These are phyloP conservation scores for Chromis chromis DNA, from an alignment of 2,797 vertebrate species.

Conservation along the genomic window DNA sequence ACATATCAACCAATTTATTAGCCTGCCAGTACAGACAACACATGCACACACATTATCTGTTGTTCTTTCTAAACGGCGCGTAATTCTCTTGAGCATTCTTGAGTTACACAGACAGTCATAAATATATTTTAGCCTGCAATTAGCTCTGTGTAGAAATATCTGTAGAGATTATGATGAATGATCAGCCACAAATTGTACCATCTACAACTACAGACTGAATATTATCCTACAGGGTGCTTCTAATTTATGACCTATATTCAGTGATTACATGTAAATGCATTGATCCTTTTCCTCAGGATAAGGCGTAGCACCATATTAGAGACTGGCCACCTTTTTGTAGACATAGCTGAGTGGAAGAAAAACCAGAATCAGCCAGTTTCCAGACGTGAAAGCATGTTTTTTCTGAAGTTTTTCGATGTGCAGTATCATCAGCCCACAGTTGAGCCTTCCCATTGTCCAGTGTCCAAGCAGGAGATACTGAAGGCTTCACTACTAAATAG, in stretches of 20 bases:
- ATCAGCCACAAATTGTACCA: constrained; percentile 39
- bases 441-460: constrained; percentile 42
- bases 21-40: constrained; percentile 2
- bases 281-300: constrained; percentile 22
- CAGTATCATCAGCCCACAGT: constrained; percentile 40
- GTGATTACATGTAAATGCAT: constrained; percentile 35
- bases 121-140: constrained; percentile 37
- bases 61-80: constrained; percentile 18
- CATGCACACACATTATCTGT: constrained; percentile 30
- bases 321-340: constrained; percentile 3
- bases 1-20: constrained; percentile 47
- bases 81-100: constrained; percentile 1
- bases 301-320: constrained; percentile 19
- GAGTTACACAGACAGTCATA: constrained; percentile 44
- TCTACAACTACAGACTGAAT: constrained; percentile 19
- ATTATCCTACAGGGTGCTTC: constrained; percentile 28
- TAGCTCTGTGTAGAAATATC: constrained; percentile 36
- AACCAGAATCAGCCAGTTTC: constrained; percentile 45
- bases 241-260: constrained; percentile 40
- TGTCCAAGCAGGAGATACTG: constrained; percentile 47
- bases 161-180: constrained; percentile 43
- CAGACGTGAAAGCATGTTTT: constrained; percentile 48
- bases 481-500: constrained; percentile 45
- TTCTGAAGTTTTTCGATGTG: constrained; percentile 42
- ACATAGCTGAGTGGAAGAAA: constrained; percentile 23